Percentiles rank a stretch among this genome's conserved stretches.
Evolutionary conservation across 2,888 invertebrate species (phyloP).

Genomic region (Caenorhabditis wallacei): DNA sequence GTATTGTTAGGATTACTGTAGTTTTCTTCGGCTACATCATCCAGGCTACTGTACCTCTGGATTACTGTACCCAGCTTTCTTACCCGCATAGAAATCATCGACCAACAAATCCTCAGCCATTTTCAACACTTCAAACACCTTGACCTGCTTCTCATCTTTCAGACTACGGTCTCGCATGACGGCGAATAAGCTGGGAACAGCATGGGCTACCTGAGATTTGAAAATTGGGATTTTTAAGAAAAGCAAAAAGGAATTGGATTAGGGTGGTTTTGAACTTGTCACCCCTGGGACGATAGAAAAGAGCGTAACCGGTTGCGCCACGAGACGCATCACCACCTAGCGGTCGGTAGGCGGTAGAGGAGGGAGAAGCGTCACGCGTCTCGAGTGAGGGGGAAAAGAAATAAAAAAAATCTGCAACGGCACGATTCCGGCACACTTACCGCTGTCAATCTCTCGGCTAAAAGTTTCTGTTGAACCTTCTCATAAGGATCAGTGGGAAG

Average conservation of each 20-base stretch:
- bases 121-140: constrained; percentile 63
- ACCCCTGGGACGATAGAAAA: too few relatives aligned
- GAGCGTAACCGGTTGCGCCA: too few relatives aligned
- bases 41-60: too few relatives aligned
- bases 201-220: constrained; percentile 57
- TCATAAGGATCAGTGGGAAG: constrained; percentile 87
- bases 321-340: too few relatives aligned
- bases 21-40: too few relatives aligned
- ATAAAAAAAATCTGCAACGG: too few relatives aligned
- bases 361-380: too few relatives aligned
- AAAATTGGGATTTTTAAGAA: neutral
- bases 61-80: too few relatives aligned
- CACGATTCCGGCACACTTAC: constrained; percentile 20
- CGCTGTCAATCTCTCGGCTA: constrained; percentile 87
- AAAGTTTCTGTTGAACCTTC: constrained; percentile 88
- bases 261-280: too few relatives aligned
- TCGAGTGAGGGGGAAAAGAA: too few relatives aligned
- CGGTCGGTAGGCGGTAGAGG: too few relatives aligned
- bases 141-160: constrained; percentile 65
- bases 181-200: constrained; percentile 63
- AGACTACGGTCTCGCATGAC: constrained; percentile 56
- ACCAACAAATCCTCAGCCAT: constrained; percentile 64
- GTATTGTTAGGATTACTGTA: too few relatives aligned
- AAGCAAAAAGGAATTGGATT: neutral
- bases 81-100: constrained; percentile 65